phyloP scores from a whole-genome alignment of 92 coral and sea anemone genomes.

The Porites evermanni region DNA sequence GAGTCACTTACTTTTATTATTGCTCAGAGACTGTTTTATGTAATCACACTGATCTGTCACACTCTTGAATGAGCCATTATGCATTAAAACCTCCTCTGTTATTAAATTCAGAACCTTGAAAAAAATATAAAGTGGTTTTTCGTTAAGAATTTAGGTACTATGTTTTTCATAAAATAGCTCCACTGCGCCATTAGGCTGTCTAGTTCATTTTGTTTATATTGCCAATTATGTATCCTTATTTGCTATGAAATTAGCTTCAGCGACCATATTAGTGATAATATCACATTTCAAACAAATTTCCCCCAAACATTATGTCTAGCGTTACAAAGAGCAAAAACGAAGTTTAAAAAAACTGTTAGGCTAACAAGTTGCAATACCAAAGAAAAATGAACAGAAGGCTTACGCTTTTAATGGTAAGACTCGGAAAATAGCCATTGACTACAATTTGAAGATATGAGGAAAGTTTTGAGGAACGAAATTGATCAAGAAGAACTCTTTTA shows the following conservation, averaged over 20 bases:
- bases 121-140: neutral
- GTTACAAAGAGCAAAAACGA: too few species aligned
- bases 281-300: too few species aligned
- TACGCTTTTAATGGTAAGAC: conserved; percentile 94
- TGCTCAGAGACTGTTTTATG: conserved; percentile 26
- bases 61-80: conserved; percentile 88
- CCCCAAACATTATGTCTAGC: too few species aligned
- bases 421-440: conserved; percentile 96
- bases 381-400: conserved; percentile 45
- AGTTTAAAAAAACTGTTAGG: neutral
- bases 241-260: too few species aligned
- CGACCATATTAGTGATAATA: too few species aligned
- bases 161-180: too few species aligned
- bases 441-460: conserved; percentile 76
- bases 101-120: conserved; percentile 86
- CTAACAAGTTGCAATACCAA: neutral
- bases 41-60: conserved; percentile 88
- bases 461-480: conserved; percentile 85
- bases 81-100: conserved; percentile 84
- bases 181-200: too few species aligned
- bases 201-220: too few species aligned
- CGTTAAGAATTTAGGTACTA: too few species aligned
- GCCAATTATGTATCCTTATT: too few species aligned
- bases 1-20: conserved; percentile 33
- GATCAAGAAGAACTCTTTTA: conserved; percentile 86